Percentiles rank a stretch among this genome's conserved stretches.
These are phyloP conservation scores for Elachura formosa DNA, from an alignment of 2,113 vertebrate genomes.

Conservation along the genomic window DNA sequence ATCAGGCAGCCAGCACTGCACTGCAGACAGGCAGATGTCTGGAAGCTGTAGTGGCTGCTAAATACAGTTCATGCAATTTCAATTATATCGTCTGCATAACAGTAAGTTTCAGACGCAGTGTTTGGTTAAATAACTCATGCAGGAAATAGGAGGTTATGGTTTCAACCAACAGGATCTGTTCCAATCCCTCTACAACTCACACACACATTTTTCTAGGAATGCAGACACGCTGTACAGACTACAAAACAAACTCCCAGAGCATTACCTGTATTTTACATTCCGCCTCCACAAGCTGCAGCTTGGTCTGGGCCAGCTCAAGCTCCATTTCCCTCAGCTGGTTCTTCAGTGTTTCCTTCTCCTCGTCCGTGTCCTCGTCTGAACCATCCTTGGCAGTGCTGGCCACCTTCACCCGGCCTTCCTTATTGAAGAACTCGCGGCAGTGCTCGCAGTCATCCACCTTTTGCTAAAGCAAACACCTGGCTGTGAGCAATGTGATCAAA, in stretches of 20 bases:
- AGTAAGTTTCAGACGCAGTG: background rate
- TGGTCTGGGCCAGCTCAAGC: constrained; percentile 96
- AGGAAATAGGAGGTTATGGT: constrained; percentile 33
- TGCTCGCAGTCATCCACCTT: constrained; percentile 87
- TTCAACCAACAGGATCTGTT: background rate
- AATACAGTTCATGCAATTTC: background rate
- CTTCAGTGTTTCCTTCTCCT: constrained; percentile 92
- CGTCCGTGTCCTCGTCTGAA: constrained; percentile 83
- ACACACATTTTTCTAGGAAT: background rate
- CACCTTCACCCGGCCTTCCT: constrained; percentile 79
- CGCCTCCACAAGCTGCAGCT: constrained; percentile 94
- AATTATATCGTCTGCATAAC: constrained; percentile 8
- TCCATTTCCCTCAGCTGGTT: constrained; percentile 98
- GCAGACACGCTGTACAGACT: background rate
- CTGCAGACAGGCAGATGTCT: constrained; percentile 48
- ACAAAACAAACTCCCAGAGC: background rate
- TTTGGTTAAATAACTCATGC: background rate
- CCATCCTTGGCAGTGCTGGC: constrained; percentile 70
- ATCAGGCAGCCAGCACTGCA: background rate
- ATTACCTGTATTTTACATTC: constrained; percentile 98
- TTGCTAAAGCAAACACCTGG: constrained; percentile 68
- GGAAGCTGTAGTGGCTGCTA: constrained; percentile 1
- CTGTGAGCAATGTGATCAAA: background rate
- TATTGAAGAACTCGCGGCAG: constrained; percentile 83
- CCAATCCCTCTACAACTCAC: background rate